Base-by-base conservation (phyloP, 2,888 invertebrate genomes). In the Plagiodera versicolora region DNA sequence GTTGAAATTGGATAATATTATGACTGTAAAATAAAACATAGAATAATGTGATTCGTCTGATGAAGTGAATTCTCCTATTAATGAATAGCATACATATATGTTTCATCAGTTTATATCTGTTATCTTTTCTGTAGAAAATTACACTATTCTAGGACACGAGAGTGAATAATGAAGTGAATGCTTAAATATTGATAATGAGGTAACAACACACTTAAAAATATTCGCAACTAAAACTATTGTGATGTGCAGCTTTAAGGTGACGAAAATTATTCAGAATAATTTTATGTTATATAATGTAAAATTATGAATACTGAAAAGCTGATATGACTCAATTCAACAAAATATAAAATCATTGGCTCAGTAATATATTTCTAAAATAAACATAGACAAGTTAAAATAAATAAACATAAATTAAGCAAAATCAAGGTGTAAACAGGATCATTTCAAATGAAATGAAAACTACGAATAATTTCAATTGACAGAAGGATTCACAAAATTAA, bases 91-190 rank as follows among this genome's bases (percentile, higher is more conserved):
- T n/a, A n/a, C n/a, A n/a, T n/a, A n/a, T n/a, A n/a, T n/a, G n/a
- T n/a, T n/a, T n/a, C n/a, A n/a, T n/a, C n/a, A n/a, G n/a, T n/a
- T n/a, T n/a, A n/a, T n/a, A n/a, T n/a, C n/a, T 54, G 58, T 48
- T 39, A 39, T 39, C 28, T 32, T 28, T 54, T 28, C 20, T 32
- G 18, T 16, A 51, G n/a, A 18, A 28, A 51, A 61, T 61, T 61
- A 53, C 54, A 61, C 61, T 30, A 45, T 19, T 61, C 39, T 53
- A 54, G 53, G 54, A 57, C 48, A 44, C 49, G 52, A 52, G 58
- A 57, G 57, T 54, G 61, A 51, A 59, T 61, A 61, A 19, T 57
- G 46, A 53, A 57, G 57, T 57, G 49, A 57, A 46, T 57, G 56
- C 30, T 53, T 53, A 55, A 53, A 48, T 14, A 39, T 50, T 50